A percentile compares a stretch with the other conserved stretches of the same genome.
Evolutionary conservation across 1,140 invertebrate genomes (phyloP).

Genomic region (Luehdorfia chinensis): DNA sequence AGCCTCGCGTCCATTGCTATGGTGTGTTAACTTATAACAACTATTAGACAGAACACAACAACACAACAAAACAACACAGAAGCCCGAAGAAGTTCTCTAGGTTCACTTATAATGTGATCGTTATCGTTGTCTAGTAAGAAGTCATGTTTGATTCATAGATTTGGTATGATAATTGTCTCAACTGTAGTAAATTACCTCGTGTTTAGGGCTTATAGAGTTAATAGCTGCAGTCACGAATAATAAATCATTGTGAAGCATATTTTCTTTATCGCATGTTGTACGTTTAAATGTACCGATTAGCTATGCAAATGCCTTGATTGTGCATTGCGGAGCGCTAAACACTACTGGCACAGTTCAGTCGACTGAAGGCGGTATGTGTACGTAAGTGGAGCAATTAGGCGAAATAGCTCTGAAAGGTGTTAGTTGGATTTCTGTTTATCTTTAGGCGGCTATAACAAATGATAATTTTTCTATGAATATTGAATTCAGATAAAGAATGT

Average conservation of each 20-base stretch:
- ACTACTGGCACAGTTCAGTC: constrained; percentile 6
- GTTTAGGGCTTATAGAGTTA: constrained; percentile 44
- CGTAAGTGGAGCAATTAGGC: constrained; percentile 1
- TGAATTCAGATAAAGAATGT: too few relatives aligned
- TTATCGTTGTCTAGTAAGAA: too few relatives aligned
- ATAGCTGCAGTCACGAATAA: constrained; percentile 36
- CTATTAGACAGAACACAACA: too few relatives aligned
- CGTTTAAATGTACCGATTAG: constrained; percentile 42
- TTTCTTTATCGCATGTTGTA: constrained; percentile 34
- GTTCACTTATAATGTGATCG: too few relatives aligned
- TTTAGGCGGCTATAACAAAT: too few relatives aligned
- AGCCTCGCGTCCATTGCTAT: too few relatives aligned
- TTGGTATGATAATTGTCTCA: constrained; percentile 12
- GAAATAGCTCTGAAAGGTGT: neutral
- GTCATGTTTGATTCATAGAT: too few relatives aligned
- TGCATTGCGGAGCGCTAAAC: constrained; percentile 30
- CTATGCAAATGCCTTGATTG: constrained; percentile 47
- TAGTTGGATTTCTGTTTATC: too few relatives aligned
- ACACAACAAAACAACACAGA: too few relatives aligned
- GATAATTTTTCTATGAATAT: too few relatives aligned
- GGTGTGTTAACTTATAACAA: too few relatives aligned
- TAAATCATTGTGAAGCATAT: constrained; percentile 48
- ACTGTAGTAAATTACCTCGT: constrained; percentile 30
- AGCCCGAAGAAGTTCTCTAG: too few relatives aligned
- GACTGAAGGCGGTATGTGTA: neutral